These are phyloP conservation scores for Sipha maydis DNA, from an alignment of 2,888 invertebrate species.

Conservation along the genomic window DNA sequence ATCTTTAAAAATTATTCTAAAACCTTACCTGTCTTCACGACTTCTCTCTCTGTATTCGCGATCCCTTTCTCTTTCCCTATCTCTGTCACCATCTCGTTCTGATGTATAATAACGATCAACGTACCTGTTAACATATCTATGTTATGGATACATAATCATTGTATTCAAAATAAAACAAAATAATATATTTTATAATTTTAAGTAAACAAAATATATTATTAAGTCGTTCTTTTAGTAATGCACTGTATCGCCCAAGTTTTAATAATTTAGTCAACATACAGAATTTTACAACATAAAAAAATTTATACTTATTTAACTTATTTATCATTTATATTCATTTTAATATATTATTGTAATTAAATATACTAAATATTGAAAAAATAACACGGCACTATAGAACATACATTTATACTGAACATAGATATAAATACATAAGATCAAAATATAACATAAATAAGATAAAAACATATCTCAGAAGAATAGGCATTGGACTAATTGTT, in stretches of 20 bases:
- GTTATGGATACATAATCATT: conserved; percentile 51
- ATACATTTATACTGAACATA: no score
- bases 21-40: conserved; percentile 78
- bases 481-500: no score
- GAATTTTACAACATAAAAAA: no score
- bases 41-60: conserved; percentile 81
- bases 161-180: background rate
- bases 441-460: no score
- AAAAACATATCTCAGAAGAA: no score
- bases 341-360: no score
- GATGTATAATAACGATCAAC: conserved; percentile 62
- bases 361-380: no score
- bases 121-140: conserved; percentile 62
- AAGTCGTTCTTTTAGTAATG: background rate
- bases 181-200: background rate
- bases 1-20: conserved; percentile 47
- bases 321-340: no score
- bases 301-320: no score
- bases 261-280: no score
- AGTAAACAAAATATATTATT: background rate
- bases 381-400: background rate
- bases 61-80: conserved; percentile 73
- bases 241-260: background rate
- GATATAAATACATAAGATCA: no score
- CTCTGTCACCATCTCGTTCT: conserved; percentile 81